Conservation (phyloP, 1,140 invertebrate species). For the Pemphigus obesinymphae region DNA sequence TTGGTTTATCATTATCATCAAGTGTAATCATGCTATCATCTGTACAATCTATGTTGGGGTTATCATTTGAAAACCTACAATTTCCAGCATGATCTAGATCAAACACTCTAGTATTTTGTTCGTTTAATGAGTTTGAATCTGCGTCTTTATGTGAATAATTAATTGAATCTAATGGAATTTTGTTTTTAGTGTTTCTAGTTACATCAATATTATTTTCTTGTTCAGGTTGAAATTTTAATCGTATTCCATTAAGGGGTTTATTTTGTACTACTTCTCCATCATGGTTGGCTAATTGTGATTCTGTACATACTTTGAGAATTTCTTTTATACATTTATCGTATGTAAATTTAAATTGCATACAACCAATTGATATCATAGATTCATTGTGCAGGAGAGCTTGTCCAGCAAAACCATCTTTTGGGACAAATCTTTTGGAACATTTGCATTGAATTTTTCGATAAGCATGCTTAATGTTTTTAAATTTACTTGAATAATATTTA, state of each 20-base stretch:
- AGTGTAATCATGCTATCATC: background rate
- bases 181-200: background rate
- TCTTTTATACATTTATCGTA: background rate
- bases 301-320: background rate
- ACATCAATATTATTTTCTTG: background rate
- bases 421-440: background rate
- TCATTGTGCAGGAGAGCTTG: background rate
- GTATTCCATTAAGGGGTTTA: background rate
- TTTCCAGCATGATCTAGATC: background rate
- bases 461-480: background rate
- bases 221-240: background rate
- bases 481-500: background rate
- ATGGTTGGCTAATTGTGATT: background rate
- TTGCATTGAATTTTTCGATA: background rate
- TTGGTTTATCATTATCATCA: background rate
- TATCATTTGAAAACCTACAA: background rate
- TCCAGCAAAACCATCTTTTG: conserved; percentile 18
- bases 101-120: background rate
- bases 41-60: background rate
- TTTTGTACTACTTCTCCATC: background rate
- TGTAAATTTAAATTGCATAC: conserved; percentile 13
- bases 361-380: conserved; percentile 17
- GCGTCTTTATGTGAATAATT: background rate
- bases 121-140: background rate
- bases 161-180: background rate